Conservation (phyloP, 2,113 vertebrate species). For the Varanus komodoensis region DNA sequence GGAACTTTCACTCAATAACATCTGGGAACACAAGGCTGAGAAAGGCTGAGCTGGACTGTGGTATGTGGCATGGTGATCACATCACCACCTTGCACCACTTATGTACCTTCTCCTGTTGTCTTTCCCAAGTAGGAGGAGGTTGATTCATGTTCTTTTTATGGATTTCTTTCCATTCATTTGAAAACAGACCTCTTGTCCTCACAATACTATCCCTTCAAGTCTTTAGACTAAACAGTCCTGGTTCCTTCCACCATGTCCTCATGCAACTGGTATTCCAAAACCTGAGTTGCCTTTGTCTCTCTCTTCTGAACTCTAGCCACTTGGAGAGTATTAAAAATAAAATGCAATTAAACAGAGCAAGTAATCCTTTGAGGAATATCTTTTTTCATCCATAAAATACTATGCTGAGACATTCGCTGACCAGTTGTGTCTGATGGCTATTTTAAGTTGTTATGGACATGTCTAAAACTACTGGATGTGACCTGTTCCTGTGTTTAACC, state of each 20-base stretch:
- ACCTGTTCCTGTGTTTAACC: neutral
- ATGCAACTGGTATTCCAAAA: slow-evolving; percentile 3
- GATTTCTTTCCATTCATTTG: neutral
- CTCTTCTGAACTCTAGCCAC: neutral
- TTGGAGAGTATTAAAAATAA: slow-evolving; percentile 25
- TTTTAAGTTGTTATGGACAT: neutral
- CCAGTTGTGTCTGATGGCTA: neutral
- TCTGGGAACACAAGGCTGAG: neutral
- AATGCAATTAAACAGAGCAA: slow-evolving; percentile 11
- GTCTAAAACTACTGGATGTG: neutral
- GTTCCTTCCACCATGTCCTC: neutral
- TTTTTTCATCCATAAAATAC: neutral
- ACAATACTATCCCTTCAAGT: neutral
- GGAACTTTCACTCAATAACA: neutral
- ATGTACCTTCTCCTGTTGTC: neutral
- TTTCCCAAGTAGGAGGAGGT: neutral
- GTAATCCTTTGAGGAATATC: slow-evolving; percentile 15
- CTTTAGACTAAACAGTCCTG: slow-evolving; percentile 9
- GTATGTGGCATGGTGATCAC: neutral
- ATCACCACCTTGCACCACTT: neutral
- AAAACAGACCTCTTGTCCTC: neutral
- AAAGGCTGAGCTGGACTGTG: neutral
- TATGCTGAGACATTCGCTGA: no score
- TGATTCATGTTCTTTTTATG: neutral
- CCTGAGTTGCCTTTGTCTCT: neutral